These are phyloP conservation scores for Oscheius sp. DNA, from an alignment of 2,888 invertebrate genomes.

Conservation along the genomic window DNA sequence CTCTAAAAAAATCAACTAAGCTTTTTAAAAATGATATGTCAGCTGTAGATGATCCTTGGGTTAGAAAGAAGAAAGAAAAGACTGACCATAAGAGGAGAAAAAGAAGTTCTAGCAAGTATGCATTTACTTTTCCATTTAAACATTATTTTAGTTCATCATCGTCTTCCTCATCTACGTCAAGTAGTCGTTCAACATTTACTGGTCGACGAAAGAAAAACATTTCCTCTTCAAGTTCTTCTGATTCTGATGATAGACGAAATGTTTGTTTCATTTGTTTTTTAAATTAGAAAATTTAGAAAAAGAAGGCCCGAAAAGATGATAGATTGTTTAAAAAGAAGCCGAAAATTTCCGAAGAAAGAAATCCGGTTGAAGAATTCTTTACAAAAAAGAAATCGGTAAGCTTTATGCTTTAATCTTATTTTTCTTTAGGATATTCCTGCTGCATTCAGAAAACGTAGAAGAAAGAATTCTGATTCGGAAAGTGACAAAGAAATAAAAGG, in stretches of 20 bases:
- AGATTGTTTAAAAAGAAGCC: background rate
- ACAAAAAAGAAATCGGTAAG: conserved; percentile 12
- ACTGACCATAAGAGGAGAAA: background rate
- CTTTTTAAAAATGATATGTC: background rate
- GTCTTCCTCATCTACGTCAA: conserved; percentile 9
- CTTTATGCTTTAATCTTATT: background rate
- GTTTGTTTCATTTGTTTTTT: background rate
- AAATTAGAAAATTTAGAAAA: background rate
- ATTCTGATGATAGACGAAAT: conserved; percentile 10
- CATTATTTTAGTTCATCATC: conserved; percentile 5
- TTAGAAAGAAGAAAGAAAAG: background rate
- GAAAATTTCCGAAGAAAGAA: background rate
- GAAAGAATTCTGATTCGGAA: background rate
- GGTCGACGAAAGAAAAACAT: background rate
- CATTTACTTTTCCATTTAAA: background rate
- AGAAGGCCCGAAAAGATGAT: background rate
- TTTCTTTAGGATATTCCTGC: conserved; percentile 15
- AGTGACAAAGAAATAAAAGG: background rate
- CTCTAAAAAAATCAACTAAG: background rate
- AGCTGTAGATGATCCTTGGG: conserved; percentile 23
- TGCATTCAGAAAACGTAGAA: conserved; percentile 1
- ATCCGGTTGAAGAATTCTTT: conserved; percentile 25
- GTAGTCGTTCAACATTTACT: conserved; percentile 8
- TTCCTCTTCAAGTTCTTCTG: background rate
- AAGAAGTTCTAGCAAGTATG: conserved; percentile 13